Base-by-base conservation (phyloP, 35 echinoderm and acorn worm species). In the Hemicentrotus pulcherrimus region DNA sequence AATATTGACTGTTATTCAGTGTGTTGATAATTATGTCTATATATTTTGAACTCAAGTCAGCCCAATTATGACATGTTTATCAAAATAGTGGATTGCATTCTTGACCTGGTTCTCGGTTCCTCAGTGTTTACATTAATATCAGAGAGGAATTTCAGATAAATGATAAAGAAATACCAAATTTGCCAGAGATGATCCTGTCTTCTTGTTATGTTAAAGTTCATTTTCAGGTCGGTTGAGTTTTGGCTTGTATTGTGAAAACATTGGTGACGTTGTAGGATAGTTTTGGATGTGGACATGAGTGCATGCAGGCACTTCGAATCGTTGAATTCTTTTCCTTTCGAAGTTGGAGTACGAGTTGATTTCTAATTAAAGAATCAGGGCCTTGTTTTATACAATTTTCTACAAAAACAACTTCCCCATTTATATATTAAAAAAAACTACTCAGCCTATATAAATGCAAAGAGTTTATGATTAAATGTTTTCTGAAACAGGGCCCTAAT, bases 41-140 rank as follows among this genome's bases (percentile, higher is more conserved):
- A 90, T 4, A 13, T 45, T 90, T 47, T n/a, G 88, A 45, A 45
- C 88, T 90, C 88, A 45, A 45, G 88, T 90, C 88, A 90, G 88
- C 6, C 88, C 32, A 90, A 90, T 90, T 90, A 90, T 47, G 88
- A 90, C 88, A 90, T 90, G 88, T 90, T 90, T 90, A 47, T 90
- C 88, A 90, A 90, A 90, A 78, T 78, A 78, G 19, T 78, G 65
- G 24, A n/a, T 78, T 22, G 65, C 65, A 78, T 78, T 78, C 65
- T 78, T 78, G 65, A 78, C 65, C 65, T n/a, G 4, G 65, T 78
- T 78, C 65, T 22, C 65, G 15, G 5, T n/a, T 78, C 65, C 65
- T 78, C 65, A 28, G 7, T 78, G 65, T 78, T 78, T 78, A 78
- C 65, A 78, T 78, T 78, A n/a, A n/a, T n/a, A 22, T n/a, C 65